phyloP scores from a whole-genome alignment of 2,797 vertebrate species.

The Huso huso region DNA sequence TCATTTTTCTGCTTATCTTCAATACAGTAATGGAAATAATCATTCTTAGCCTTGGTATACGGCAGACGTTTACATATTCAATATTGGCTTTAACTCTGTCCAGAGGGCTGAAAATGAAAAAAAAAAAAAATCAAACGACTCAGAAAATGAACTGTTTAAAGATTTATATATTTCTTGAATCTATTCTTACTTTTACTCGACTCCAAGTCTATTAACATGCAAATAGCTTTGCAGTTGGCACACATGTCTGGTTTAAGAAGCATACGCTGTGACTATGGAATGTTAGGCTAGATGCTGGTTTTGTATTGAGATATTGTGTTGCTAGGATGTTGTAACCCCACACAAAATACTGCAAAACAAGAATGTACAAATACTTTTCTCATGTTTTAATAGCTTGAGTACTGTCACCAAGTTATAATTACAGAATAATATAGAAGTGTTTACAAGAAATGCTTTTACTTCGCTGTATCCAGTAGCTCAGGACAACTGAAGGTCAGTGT shows the following conservation, averaged over 20 bases:
- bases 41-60: not conserved
- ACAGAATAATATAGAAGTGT: too few species aligned
- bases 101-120: not conserved
- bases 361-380: too few species aligned
- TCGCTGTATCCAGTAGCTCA: too few species aligned
- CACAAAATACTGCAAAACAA: too few species aligned
- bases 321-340: too few species aligned
- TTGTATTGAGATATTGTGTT: too few species aligned
- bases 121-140: not conserved
- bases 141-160: not conserved
- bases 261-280: too few species aligned
- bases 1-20: conserved; percentile 2
- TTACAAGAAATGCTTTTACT: too few species aligned
- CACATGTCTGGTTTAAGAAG: conserved; percentile 5
- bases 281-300: too few species aligned
- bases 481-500: too few species aligned
- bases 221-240: not conserved
- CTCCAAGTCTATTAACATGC: not conserved
- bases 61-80: conserved; percentile 3
- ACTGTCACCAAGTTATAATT: too few species aligned
- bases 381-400: too few species aligned
- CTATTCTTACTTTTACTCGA: not conserved
- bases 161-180: not conserved
- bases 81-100: conserved; percentile 2
- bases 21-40: conserved; percentile 1